Evolutionary conservation across 2,888 invertebrate genomes (phyloP), one percentile per base, ranked within the genome.

Genomic region (Orgyia antiqua): DNA sequence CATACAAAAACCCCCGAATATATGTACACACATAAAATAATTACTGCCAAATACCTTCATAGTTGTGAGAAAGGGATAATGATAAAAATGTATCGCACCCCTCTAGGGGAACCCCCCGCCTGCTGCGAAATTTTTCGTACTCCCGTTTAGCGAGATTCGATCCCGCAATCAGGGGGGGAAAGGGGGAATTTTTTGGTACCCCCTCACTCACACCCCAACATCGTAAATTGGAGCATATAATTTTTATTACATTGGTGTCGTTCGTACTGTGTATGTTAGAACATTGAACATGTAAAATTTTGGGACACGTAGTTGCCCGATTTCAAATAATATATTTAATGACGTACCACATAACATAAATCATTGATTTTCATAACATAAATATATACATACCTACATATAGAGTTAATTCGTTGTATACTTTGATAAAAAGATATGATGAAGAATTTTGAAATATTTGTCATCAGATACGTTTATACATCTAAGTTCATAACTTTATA

Each of bases 141-240:
- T 45, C 70, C 69, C 70, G 68, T 77, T 80, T 80, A 82, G 80
- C 77, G 79, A 75, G 82, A 79, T 82, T 78, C 80, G 82, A 82
- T 82, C 80, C 80, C 80, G 77, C 80, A 80, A 80, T 80, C 79
- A 76, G 76, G 75, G 76, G 68, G 73, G 28, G 20, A 37, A 61
- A 74, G 77, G 66, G 74, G 70, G 39, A 65, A 66, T 76, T 80
- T 83, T 74, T 68, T 66, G 70, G 56, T 61, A 62, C 69, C 71
- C 68, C 48, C 32, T 36, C 38, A 47, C 55, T 37, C 50, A 60
- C 59, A 58, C 59, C 58, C 59, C 51, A 39, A 51, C 72, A 64
- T 79, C 83, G 83, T 84, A 86, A 86, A 86, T 86, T 84, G 86
- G 82, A 82, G 84, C 84, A 84, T 86, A 86, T 86, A 86, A 86